Conservation (phyloP, 2,113 vertebrate species). For the Sylvietta virens region DNA sequence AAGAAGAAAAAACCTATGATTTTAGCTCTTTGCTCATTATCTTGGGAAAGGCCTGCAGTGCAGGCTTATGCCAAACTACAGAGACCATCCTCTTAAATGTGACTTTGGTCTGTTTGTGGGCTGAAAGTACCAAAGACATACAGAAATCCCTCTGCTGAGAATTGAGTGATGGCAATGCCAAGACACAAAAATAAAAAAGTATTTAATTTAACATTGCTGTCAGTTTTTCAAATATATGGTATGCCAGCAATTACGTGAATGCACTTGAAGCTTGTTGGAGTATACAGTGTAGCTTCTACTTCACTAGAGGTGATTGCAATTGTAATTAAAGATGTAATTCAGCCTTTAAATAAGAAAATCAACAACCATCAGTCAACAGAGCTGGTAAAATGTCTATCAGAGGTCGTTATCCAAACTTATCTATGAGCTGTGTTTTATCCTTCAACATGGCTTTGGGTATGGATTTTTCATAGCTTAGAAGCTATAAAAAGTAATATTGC, state of each 20-base stretch:
- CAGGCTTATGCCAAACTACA: background rate
- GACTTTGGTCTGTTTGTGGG: background rate
- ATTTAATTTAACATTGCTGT: background rate
- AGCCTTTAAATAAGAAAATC: background rate
- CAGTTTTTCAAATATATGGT: background rate
- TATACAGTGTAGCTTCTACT: background rate
- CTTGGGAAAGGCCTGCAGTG: background rate
- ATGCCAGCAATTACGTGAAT: background rate
- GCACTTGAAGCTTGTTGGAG: background rate
- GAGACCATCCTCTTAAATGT: background rate
- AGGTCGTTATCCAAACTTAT: background rate
- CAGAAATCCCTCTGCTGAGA: background rate
- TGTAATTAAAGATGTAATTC: background rate
- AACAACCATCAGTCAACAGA: background rate
- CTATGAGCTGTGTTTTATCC: background rate
- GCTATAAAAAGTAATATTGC: background rate
- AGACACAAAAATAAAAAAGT: background rate
- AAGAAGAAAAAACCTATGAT: fast-evolving
- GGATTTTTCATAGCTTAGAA: background rate
- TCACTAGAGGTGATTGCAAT: background rate
- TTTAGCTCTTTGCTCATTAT: background rate
- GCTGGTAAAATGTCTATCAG: background rate
- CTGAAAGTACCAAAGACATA: background rate
- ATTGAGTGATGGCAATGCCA: background rate
- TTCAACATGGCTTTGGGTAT: background rate